Conservation (phyloP, 1,140 invertebrate genomes). For the Drosophila lacertosa region DNA sequence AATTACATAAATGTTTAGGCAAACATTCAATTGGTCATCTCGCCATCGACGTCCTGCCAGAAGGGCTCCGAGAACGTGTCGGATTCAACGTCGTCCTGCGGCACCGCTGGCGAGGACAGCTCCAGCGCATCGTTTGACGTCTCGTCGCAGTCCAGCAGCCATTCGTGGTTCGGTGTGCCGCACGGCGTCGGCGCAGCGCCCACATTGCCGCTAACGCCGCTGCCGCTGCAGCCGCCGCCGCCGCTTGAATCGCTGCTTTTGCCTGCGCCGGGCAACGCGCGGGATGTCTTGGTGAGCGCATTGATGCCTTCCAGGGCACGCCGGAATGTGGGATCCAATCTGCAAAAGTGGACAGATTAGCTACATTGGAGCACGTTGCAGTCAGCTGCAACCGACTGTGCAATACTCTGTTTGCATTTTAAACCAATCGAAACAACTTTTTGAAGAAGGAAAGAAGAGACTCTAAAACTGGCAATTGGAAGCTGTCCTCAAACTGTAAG, state of each 20-base stretch:
- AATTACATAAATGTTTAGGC: background rate
- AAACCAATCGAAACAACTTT: too few relatives aligned
- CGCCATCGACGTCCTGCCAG: slow-evolving; percentile 69
- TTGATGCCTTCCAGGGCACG: slow-evolving; percentile 66
- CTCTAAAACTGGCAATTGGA: too few relatives aligned
- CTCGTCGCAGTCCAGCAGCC: slow-evolving; percentile 63
- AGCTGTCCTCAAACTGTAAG: too few relatives aligned
- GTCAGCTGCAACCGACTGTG: too few relatives aligned
- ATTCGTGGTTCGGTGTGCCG: slow-evolving; percentile 55
- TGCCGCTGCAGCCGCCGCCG: slow-evolving; percentile 3
- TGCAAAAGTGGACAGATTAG: slow-evolving; percentile 17
- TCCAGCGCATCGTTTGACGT: slow-evolving; percentile 56
- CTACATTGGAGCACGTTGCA: too few relatives aligned
- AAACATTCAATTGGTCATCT: slow-evolving; percentile 48
- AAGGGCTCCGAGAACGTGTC: slow-evolving; percentile 66
- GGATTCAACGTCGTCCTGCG: slow-evolving; percentile 50
- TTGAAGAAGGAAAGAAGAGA: too few relatives aligned
- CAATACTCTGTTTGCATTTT: too few relatives aligned
- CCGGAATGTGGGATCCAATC: slow-evolving; percentile 61
- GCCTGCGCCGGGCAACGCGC: background rate
- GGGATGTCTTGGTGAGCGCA: slow-evolving; percentile 46
- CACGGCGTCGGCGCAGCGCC: slow-evolving; percentile 11
- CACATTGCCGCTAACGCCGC: slow-evolving; percentile 1
- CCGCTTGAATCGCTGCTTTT: slow-evolving; percentile 4
- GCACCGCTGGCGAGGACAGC: slow-evolving; percentile 52